phyloP scores from a whole-genome alignment of 2,888 invertebrate genomes.

The Tanypteryx hageni region DNA sequence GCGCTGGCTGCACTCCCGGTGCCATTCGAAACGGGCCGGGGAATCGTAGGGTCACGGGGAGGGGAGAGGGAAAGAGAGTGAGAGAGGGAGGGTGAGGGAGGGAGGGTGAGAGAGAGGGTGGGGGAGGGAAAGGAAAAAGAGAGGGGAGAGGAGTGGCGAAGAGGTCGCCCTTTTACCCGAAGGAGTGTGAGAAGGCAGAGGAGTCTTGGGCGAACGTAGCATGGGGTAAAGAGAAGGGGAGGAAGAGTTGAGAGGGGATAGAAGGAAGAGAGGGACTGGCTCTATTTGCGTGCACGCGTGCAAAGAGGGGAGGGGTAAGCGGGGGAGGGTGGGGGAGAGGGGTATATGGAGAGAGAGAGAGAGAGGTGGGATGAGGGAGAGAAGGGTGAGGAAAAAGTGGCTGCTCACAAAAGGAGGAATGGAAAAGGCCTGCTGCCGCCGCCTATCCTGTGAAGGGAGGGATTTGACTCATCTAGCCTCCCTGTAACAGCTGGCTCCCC shows the following conservation, averaged over 20 bases:
- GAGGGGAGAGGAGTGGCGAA: not conserved
- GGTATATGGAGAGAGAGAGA: not conserved
- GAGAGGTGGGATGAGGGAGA: no score
- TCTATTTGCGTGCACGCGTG: not conserved
- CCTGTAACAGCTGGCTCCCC: constrained; percentile 14
- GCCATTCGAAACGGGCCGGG: constrained; percentile 35
- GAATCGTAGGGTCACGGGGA: constrained; percentile 16
- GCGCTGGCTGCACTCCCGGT: constrained; percentile 2
- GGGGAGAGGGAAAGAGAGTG: not conserved
- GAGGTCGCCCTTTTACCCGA: not conserved
- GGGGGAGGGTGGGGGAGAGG: not conserved
- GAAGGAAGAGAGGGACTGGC: not conserved
- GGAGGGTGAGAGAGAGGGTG: not conserved
- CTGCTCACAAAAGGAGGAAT: constrained; percentile 18
- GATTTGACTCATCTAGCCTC: not conserved
- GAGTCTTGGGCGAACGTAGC: not conserved
- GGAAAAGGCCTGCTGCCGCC: not conserved
- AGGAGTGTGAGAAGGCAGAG: not conserved
- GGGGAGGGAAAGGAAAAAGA: not conserved
- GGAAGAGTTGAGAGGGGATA: not conserved
- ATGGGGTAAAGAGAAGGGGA: not conserved
- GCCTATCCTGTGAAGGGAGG: not conserved
- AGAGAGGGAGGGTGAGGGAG: not conserved
- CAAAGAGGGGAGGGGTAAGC: not conserved
- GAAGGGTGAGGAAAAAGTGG: not conserved